These are phyloP conservation scores for Meloidogyne chitwoodi DNA, from an alignment of 1,140 invertebrate species.

Conservation along the genomic window DNA sequence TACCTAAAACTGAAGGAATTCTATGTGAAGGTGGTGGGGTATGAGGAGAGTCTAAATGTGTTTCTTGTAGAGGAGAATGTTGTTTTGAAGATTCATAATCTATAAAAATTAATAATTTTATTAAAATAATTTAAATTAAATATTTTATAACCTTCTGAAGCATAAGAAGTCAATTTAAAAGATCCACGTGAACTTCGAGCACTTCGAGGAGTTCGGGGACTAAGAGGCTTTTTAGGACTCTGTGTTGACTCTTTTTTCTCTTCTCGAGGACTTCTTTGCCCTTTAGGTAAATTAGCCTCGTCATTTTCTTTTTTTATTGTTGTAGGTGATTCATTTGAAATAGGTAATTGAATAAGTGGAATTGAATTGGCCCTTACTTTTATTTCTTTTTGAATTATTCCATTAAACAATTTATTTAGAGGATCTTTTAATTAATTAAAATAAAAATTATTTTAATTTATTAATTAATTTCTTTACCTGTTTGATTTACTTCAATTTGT, in stretches of 20 bases:
- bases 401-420: background rate
- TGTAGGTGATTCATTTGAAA: background rate
- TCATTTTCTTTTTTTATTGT: background rate
- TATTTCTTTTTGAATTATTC: background rate
- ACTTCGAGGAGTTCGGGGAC: background rate
- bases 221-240: background rate
- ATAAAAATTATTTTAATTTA: no score
- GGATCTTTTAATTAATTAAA: background rate
- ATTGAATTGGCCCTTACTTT: background rate
- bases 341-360: background rate
- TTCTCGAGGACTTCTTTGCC: background rate
- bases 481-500: background rate
- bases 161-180: background rate
- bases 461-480: background rate
- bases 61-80: background rate
- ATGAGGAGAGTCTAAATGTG: background rate
- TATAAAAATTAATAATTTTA: background rate
- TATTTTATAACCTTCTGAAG: conserved; percentile 6
- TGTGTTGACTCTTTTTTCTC: background rate
- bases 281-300: background rate
- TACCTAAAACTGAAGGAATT: background rate
- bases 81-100: conserved; percentile 3
- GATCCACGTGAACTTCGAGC: background rate
- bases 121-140: background rate
- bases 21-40: conserved; percentile 6